Base-by-base conservation (phyloP, 2,113 vertebrate genomes). In the Callorhinus ursinus region DNA sequence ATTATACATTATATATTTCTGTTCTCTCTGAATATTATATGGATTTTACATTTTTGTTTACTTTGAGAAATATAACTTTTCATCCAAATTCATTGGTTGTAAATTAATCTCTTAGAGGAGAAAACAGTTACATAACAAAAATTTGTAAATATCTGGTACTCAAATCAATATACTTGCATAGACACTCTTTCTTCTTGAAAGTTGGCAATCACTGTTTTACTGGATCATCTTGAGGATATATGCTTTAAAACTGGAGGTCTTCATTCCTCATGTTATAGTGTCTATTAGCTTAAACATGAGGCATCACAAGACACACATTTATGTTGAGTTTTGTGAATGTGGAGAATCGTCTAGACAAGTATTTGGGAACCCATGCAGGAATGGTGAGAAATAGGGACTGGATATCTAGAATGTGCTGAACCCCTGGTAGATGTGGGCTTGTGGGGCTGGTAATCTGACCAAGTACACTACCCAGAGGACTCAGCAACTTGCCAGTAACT, bases 381-480 rank as follows among this genome's bases (percentile, higher is more conserved):
- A 33, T 26, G 18, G 1, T 18, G 36, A 42, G 12, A 21, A 53
- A 7, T n/a, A 31, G 0, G 16, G 7, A 22, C 12, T 55, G 4
- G 21, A 46, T 39, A 3, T 15, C 13, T 15, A 51, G 28, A 1
- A 16, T 1, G 7, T 39, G 22, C 16, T 14, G 9, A 14, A 31
- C 3, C 3, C 5, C 4, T 9, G 33, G 31, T 12, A 26, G 21
- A 28, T 1, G 6, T 82, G 28, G 2, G 0, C 21, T 36, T 76
- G 5, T 24, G 6, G 31, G 7, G 4, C 39, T 33, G 14, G 39
- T 6, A 19, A 63, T 57, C 12, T 72, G 31, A 90, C 7, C 28
- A 16, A 1, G 26, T 19, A 49, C 7, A 28, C 28, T 19, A 19
- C 7, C 11, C 26, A 51, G 9, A 36, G 16, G 8, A 72, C 18